phyloP scores from a whole-genome alignment of 2,113 vertebrate species.

The Microcebus ravelobensis region DNA sequence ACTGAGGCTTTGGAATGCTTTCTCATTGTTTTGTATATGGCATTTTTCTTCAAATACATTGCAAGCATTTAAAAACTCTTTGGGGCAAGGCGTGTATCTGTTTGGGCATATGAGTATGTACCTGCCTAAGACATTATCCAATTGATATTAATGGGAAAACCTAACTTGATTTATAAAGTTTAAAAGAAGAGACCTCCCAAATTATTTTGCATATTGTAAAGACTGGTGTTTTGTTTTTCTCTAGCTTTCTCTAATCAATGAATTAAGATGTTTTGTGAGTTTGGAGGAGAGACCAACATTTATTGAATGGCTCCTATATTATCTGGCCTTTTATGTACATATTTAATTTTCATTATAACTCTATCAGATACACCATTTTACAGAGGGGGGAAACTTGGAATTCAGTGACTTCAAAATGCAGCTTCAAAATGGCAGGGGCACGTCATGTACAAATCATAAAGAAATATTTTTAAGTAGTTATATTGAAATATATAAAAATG shows the following conservation, averaged over 20 bases:
- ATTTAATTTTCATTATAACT: not conserved
- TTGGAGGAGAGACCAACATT: not conserved
- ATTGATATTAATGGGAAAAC: not conserved
- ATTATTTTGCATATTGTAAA: conserved; percentile 1
- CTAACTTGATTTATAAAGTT: not conserved
- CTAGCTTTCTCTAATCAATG: not conserved
- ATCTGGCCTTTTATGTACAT: not conserved
- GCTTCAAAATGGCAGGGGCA: not conserved
- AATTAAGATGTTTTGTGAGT: not conserved
- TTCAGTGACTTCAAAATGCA: not conserved
- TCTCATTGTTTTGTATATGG: not conserved
- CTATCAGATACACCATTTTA: not conserved
- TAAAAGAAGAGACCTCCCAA: not conserved
- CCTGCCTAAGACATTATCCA: not conserved
- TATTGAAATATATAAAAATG: conserved; percentile 22
- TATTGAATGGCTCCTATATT: not conserved
- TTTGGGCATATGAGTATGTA: not conserved
- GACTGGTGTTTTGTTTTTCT: not conserved
- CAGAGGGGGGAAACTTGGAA: not conserved
- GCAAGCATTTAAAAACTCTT: not conserved
- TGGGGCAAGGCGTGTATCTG: not conserved
- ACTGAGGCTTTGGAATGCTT: not conserved
- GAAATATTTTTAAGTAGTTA: conserved; percentile 35
- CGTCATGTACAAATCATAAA: not conserved
- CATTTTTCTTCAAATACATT: not conserved